phyloP scores from a whole-genome alignment of 2,113 vertebrate species.

The Hassar affinis region DNA sequence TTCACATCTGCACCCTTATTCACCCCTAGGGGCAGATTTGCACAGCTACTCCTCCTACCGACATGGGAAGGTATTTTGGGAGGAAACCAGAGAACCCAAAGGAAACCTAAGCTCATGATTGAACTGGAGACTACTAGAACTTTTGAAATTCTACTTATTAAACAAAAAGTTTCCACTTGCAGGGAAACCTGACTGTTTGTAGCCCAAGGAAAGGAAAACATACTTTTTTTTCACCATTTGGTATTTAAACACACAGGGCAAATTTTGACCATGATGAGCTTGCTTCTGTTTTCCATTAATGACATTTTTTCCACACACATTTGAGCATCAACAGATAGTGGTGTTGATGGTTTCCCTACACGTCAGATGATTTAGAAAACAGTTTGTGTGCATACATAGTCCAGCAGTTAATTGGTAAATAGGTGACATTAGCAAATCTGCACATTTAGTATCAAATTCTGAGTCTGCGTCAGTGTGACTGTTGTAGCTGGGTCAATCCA shows the following conservation, averaged over 20 bases:
- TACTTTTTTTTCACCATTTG: not conserved
- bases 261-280: not conserved
- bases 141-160: not conserved
- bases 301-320: not conserved
- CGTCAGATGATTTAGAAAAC: not conserved
- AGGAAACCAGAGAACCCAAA: not conserved
- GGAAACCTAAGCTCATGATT: not conserved
- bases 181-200: not conserved
- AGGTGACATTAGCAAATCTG: not conserved
- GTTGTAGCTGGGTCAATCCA: too few relatives aligned
- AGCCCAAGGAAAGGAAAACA: not conserved
- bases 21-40: not conserved
- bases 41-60: not conserved
- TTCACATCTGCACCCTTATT: not conserved
- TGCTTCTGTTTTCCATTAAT: not conserved
- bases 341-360: not conserved
- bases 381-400: not conserved
- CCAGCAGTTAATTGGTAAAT: not conserved
- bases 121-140: not conserved
- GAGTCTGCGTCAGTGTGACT: not conserved
- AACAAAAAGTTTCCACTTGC: not conserved
- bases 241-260: not conserved
- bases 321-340: not conserved
- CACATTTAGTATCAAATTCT: not conserved
- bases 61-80: not conserved